Conservation (phyloP, 2,797 vertebrate species). For the Hephaestus fuliginosus region DNA sequence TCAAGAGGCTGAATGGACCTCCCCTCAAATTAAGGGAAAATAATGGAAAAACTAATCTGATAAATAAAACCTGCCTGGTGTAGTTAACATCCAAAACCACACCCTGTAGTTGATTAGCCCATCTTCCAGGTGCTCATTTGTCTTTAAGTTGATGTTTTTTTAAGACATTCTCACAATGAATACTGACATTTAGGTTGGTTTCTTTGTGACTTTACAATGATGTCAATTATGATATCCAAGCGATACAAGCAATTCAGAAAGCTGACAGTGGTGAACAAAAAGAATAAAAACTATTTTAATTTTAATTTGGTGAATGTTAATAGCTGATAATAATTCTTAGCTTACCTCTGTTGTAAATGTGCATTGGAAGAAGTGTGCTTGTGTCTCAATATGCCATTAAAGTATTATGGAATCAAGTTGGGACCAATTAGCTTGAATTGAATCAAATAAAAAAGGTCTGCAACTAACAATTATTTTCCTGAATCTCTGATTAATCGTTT, state of each 20-base stretch:
- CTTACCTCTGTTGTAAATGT: neutral
- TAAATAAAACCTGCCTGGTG: neutral
- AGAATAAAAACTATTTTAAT: neutral
- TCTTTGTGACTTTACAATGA: neutral
- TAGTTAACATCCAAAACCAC: neutral
- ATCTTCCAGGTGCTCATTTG: neutral
- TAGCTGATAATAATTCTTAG: neutral
- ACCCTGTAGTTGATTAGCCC: neutral
- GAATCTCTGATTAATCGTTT: too few species aligned
- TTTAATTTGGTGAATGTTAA: neutral
- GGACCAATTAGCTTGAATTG: neutral
- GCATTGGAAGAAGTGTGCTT: neutral
- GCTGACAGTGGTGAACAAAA: neutral
- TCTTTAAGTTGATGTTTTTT: neutral
- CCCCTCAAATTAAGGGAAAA: neutral
- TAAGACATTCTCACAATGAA: neutral
- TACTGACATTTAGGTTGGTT: too few species aligned
- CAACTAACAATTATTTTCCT: neutral
- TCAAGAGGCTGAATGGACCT: neutral
- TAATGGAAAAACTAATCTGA: neutral
- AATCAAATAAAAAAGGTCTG: neutral
- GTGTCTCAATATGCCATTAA: neutral
- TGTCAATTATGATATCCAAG: neutral
- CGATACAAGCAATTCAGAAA: neutral
- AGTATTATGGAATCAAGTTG: neutral